Percentiles rank a stretch among this genome's conserved stretches.
These are phyloP conservation scores for Parnassius smintheus DNA, from an alignment of 2,888 invertebrate genomes.

Conservation along the genomic window DNA sequence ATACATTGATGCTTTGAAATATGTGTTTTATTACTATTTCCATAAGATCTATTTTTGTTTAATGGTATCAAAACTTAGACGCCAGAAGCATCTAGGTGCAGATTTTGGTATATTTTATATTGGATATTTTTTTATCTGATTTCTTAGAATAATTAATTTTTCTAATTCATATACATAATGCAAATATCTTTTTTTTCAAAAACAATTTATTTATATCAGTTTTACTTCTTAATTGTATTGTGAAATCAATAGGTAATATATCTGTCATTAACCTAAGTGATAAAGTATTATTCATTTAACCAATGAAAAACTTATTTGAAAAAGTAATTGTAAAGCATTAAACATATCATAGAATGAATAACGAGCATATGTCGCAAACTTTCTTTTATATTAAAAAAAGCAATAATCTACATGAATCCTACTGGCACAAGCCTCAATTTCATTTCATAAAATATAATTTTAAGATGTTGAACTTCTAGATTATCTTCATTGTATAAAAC, in stretches of 20 bases:
- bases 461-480: background rate
- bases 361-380: no score
- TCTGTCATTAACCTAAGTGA: slow-evolving; percentile 16
- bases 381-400: no score
- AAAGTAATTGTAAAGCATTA: no score
- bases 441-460: background rate
- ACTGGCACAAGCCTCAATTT: no score
- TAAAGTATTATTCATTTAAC: no score
- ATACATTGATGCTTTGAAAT: slow-evolving; percentile 42
- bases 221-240: slow-evolving; percentile 16
- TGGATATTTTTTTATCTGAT: background rate
- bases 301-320: no score
- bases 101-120: slow-evolving; percentile 43
- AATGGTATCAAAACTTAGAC: slow-evolving; percentile 41
- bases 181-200: background rate
- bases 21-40: slow-evolving; percentile 41
- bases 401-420: no score
- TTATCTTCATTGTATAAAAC: background rate
- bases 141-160: background rate
- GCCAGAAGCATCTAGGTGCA: slow-evolving; percentile 48
- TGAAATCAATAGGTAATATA: slow-evolving; percentile 3
- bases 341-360: no score
- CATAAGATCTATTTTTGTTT: slow-evolving; percentile 52
- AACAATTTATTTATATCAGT: background rate
- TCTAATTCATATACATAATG: background rate